Percentiles rank a stretch among this genome's conserved stretches.
Evolutionary conservation across 2,797 vertebrate genomes (phyloP).

Genomic region (Hyperoplus lanceolatus): DNA sequence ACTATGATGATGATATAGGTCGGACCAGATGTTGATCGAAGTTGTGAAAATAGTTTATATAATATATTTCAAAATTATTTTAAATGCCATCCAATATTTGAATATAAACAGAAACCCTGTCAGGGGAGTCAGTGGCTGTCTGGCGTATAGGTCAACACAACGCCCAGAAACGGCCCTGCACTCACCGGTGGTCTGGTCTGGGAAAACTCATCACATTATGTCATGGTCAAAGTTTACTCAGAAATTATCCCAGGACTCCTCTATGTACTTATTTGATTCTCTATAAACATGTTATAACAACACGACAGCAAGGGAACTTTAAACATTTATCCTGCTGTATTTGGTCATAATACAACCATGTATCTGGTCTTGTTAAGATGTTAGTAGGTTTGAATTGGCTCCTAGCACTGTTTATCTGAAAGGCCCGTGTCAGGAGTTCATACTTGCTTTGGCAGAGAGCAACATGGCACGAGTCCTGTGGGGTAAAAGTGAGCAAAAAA

Average conservation of each 20-base stretch:
- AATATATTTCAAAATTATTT: neutral
- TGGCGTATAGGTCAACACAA: neutral
- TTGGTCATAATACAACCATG: slow-evolving; percentile 11
- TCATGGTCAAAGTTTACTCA: slow-evolving; percentile 47
- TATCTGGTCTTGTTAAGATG: slow-evolving; percentile 45
- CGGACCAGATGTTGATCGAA: neutral
- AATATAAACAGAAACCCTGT: neutral
- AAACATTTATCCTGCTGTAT: slow-evolving; percentile 7
- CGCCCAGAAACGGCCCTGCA: neutral
- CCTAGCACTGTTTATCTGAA: slow-evolving; percentile 37
- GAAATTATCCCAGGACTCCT: slow-evolving; percentile 39
- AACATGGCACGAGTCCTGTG: slow-evolving; percentile 6
- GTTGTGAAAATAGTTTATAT: neutral
- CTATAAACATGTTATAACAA: slow-evolving; percentile 17
- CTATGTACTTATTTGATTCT: slow-evolving; percentile 24
- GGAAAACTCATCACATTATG: slow-evolving; percentile 33
- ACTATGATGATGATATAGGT: neutral
- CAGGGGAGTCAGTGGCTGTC: neutral
- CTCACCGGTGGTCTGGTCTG: neutral
- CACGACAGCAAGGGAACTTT: slow-evolving; percentile 29
- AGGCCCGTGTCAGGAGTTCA: slow-evolving; percentile 31
- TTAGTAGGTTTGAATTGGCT: slow-evolving; percentile 61
- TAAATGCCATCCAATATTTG: neutral
- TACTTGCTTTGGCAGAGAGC: slow-evolving; percentile 68
- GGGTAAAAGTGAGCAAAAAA: slow-evolving; percentile 12